Conservation (phyloP, 1,140 invertebrate species). For the Cyphomyrmex costatus region DNA sequence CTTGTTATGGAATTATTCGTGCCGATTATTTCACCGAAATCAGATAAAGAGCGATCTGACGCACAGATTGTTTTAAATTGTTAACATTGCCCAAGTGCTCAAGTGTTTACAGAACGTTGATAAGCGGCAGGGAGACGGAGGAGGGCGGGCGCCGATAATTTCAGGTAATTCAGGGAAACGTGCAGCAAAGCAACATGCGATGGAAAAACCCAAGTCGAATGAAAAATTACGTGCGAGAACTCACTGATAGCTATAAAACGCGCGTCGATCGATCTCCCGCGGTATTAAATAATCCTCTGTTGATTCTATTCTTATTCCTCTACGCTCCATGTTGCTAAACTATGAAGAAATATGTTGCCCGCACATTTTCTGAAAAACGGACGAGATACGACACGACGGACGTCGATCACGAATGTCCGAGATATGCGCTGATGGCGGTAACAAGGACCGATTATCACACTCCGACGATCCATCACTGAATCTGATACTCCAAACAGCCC, state of each 20-base stretch:
- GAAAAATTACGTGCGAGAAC: neutral
- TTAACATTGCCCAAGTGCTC: neutral
- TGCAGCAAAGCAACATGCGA: neutral
- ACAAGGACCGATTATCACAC: neutral
- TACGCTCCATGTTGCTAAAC: neutral
- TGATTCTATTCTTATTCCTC: neutral
- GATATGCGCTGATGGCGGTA: neutral
- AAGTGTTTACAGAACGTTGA: neutral
- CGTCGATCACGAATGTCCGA: neutral
- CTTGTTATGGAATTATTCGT: slow-evolving; percentile 1
- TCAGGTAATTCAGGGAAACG: slow-evolving; percentile 4
- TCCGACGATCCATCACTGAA: neutral
- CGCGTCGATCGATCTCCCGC: neutral
- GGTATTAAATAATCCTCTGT: neutral
- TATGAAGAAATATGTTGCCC: too few relatives aligned
- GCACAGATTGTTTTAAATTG: neutral
- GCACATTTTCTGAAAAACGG: too few relatives aligned
- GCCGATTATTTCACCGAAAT: slow-evolving; percentile 12
- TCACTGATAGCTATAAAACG: neutral
- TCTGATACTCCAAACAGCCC: too few relatives aligned
- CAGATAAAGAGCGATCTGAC: neutral
- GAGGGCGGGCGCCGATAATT: neutral
- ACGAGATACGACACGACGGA: neutral
- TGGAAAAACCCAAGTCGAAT: slow-evolving; percentile 19
- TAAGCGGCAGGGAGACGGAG: neutral